A percentile compares a stretch with the other conserved stretches of the same genome.
Evolutionary conservation across 1,140 invertebrate genomes (phyloP).

Genomic region (Drosophila miranda): DNA sequence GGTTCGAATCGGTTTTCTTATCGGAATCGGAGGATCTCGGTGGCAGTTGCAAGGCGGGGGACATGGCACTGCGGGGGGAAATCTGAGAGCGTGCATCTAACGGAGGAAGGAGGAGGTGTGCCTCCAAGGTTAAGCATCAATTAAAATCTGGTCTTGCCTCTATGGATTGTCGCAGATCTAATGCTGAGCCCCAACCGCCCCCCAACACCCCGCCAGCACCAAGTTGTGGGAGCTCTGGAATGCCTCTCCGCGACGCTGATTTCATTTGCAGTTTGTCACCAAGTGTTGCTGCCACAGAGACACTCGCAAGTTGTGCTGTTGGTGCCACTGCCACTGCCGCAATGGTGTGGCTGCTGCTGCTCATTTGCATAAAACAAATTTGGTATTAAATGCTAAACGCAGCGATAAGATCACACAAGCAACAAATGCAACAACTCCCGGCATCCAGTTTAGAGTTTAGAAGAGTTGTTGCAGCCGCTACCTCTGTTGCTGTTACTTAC

Average conservation of each 20-base stretch:
- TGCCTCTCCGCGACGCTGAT: background rate
- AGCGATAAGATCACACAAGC: slow-evolving; percentile 66
- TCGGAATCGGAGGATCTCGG: slow-evolving; percentile 59
- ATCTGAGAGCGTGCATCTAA: slow-evolving; percentile 7
- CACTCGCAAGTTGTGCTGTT: slow-evolving; percentile 47
- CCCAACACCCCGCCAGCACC: no score
- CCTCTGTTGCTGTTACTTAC: background rate
- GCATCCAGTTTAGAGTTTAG: slow-evolving; percentile 38
- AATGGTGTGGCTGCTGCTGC: slow-evolving; percentile 33
- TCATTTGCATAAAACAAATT: slow-evolving; percentile 82
- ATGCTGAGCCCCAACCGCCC: slow-evolving; percentile 17
- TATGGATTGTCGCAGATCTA: slow-evolving; percentile 59
- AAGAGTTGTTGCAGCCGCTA: slow-evolving; percentile 14
- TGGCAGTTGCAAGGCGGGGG: slow-evolving; percentile 5
- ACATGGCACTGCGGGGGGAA: background rate
- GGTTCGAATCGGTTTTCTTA: slow-evolving; percentile 60
- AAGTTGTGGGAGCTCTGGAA: slow-evolving; percentile 5
- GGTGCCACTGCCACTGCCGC: slow-evolving; percentile 23
- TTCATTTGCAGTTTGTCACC: no score
- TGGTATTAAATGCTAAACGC: slow-evolving; percentile 78
- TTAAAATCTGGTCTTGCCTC: slow-evolving; percentile 67
- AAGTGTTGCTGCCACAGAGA: slow-evolving; percentile 12
- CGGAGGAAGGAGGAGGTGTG: slow-evolving; percentile 14
- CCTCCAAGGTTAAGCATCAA: slow-evolving; percentile 77
- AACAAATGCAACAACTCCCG: slow-evolving; percentile 17